phyloP scores from a whole-genome alignment of 2,888 invertebrate genomes.

The Tigriopus californicus region DNA sequence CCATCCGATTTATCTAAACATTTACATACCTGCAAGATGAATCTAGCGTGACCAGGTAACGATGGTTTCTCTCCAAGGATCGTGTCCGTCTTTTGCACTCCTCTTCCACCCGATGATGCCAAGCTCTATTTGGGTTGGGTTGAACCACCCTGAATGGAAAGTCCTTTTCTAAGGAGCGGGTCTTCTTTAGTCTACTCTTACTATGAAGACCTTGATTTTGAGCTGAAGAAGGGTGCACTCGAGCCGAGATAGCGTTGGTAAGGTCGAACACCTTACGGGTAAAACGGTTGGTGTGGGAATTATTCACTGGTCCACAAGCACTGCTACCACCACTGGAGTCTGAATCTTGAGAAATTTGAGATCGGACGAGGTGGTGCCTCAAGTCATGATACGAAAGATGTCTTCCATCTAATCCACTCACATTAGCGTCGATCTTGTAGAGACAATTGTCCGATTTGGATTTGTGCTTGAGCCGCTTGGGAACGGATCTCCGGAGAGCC shows the following conservation, averaged over 20 bases:
- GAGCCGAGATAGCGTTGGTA: not conserved
- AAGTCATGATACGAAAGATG: no score
- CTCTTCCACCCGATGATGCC: not conserved
- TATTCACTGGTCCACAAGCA: not conserved
- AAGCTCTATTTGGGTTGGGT: not conserved
- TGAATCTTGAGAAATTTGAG: not conserved
- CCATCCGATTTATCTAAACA: not conserved
- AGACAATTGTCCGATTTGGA: conserved; percentile 20
- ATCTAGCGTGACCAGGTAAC: conserved; percentile 20
- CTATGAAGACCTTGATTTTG: not conserved
- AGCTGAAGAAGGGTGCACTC: not conserved
- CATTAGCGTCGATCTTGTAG: conserved; percentile 17
- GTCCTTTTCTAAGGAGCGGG: not conserved
- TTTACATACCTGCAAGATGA: conserved; percentile 38
- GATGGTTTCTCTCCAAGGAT: conserved; percentile 22
- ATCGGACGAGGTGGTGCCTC: no score
- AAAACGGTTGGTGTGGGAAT: not conserved
- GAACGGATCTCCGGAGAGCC: no score
- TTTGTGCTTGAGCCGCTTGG: conserved; percentile 5
- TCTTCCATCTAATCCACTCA: not conserved
- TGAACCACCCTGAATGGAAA: no score
- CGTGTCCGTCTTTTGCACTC: conserved; percentile 17
- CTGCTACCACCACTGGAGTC: not conserved
- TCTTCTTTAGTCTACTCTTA: not conserved
- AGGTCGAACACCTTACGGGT: not conserved